Evolutionary conservation across 2,113 vertebrate genomes (phyloP), one percentile per base, ranked within the genome.

Genomic region (Semnopithecus entellus): DNA sequence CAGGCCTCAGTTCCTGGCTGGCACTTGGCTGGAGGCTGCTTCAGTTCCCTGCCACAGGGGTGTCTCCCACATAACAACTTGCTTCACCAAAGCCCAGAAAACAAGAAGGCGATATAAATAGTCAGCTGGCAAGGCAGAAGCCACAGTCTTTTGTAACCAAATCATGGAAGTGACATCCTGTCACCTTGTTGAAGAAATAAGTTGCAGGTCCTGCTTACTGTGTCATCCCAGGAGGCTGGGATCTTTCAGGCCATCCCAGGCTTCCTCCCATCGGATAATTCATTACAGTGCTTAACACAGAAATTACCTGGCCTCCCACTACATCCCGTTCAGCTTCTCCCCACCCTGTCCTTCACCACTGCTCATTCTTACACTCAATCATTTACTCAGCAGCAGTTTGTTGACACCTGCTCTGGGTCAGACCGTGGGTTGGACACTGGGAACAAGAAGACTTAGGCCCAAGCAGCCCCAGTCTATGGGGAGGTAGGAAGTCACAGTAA

Each of bases 321-420:
- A 14, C 12, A 3, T 57, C 22, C 8, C 45, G 18, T 3, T 17
- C 9, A 9, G 20, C 18, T 6, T 3, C 35, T 12, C 8, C 2
- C 25, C 8, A 23, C 78, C 70, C 10, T 1, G 2, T 45, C n/a
- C 16, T 80, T 61, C 16, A 12, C 16, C 78, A 22, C 30, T 3
- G 25, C 10, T 30, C 17, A 20, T 35, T 27, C 55, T 13, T 86
- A 20, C 8, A 70, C 73, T 43, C 27, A 0, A 0, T 38, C 35
- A 45, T 76, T 79, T 35, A 18, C 50, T 72, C 59, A 32, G 30
- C 18, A 5, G 50, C n/a, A 22, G 43, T 38, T 61, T 30, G 18
- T 59, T 10, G 23, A 70, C 5, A 6, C 13, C 48, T 27, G 20
- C 13, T 70, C 27, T 32, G 27, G 17, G 66, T 59, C 59, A 7